Evolutionary conservation across 2,888 invertebrate species (phyloP).

Genomic region (Pterobdella sp.): DNA sequence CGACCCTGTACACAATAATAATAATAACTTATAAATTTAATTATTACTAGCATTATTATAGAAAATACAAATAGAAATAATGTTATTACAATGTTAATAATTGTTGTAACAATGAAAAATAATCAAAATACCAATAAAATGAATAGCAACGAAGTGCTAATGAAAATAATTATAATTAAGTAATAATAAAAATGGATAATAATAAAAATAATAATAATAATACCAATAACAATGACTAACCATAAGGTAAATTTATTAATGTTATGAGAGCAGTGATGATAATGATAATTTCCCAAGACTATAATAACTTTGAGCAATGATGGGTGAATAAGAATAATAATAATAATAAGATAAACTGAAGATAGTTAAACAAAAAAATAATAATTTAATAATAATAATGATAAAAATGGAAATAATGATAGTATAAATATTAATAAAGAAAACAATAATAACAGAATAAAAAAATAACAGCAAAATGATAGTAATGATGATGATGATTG

Average conservation of each 20-base stretch:
- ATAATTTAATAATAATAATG: neutral
- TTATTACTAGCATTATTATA: conserved; percentile 7
- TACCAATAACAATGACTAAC: too few species aligned
- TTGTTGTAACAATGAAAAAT: neutral
- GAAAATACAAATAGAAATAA: neutral
- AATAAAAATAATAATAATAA: too few species aligned
- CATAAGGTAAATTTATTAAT: too few species aligned
- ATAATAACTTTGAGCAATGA: neutral
- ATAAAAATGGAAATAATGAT: neutral
- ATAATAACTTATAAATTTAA: neutral
- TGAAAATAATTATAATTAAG: too few species aligned
- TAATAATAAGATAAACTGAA: neutral
- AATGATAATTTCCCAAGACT: neutral
- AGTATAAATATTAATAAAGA: too few species aligned
- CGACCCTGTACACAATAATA: conserved; percentile 29
- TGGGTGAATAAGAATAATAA: neutral
- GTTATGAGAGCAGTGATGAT: neutral
- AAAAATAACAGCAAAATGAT: too few species aligned
- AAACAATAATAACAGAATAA: too few species aligned
- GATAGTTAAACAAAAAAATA: neutral
- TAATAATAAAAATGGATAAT: too few species aligned
- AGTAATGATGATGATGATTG: too few species aligned
- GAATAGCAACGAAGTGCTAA: too few species aligned
- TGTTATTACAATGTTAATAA: neutral
- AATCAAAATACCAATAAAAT: neutral